Percentiles rank a stretch among this genome's conserved stretches.
Conservation (phyloP, 2,888 invertebrate genomes). For the Rhabditoides inermis region DNA sequence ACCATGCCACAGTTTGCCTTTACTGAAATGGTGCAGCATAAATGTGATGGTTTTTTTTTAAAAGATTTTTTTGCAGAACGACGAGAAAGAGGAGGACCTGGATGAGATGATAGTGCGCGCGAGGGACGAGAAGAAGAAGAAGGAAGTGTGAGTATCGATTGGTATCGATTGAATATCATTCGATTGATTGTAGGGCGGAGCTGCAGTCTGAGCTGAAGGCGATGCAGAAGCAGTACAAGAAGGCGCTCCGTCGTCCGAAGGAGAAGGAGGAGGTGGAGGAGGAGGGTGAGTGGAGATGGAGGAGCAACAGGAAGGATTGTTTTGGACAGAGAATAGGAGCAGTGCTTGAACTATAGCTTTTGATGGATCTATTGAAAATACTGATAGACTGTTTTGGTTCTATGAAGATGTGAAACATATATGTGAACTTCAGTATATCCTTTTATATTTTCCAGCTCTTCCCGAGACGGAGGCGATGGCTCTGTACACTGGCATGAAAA, state of each 20-base stretch:
- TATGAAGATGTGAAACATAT: no score
- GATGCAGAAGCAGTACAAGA: constrained; percentile 47
- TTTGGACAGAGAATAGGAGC: neutral
- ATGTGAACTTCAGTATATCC: no score
- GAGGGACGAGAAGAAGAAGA: constrained; percentile 13
- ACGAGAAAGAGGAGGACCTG: constrained; percentile 28
- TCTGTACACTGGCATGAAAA: constrained; percentile 36
- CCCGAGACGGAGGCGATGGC: constrained; percentile 38
- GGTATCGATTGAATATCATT: neutral
- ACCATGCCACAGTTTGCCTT: constrained; percentile 1
- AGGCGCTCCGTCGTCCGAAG: constrained; percentile 42
- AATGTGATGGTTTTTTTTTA: neutral
- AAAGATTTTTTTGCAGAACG: constrained; percentile 6
- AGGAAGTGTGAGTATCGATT: constrained; percentile 16
- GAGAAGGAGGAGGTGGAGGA: constrained; percentile 50
- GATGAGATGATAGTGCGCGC: constrained; percentile 27
- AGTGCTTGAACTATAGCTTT: no score
- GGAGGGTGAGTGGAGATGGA: constrained; percentile 14
- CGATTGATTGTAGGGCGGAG: constrained; percentile 16
- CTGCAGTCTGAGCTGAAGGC: constrained; percentile 20
- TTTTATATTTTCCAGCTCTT: constrained; percentile 20
- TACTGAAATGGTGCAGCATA: neutral
- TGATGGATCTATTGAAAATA: neutral
- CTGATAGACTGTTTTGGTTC: neutral
- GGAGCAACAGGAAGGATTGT: neutral